phyloP scores from a whole-genome alignment of 2,888 invertebrate species.

The Cetonia aurata region DNA sequence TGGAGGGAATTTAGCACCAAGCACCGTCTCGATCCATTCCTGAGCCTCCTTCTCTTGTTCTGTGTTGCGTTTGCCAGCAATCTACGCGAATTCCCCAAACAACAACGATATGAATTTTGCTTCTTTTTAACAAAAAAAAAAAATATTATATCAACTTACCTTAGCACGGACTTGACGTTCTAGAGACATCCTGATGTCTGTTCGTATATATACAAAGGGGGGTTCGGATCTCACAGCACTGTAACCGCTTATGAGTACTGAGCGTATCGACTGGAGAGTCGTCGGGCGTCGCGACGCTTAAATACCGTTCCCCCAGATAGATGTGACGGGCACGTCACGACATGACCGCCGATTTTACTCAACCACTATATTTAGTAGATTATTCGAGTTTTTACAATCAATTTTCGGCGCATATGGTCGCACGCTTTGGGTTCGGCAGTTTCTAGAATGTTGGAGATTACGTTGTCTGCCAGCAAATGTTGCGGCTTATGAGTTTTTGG shows the following conservation, averaged over 20 bases:
- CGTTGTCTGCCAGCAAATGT: constrained; percentile 24
- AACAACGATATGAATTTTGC: too few species aligned
- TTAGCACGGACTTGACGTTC: constrained; percentile 93
- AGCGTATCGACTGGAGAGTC: constrained; percentile 57
- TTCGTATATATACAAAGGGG: constrained; percentile 39
- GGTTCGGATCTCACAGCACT: constrained; percentile 51
- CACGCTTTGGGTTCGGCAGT: constrained; percentile 29
- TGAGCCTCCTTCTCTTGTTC: constrained; percentile 89
- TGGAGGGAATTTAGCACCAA: constrained; percentile 90
- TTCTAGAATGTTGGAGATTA: constrained; percentile 30
- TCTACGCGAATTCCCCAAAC: constrained; percentile 66
- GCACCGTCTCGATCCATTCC: constrained; percentile 90
- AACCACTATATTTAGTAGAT: constrained; percentile 63
- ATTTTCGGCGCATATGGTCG: constrained; percentile 41
- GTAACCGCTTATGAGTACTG: constrained; percentile 48
- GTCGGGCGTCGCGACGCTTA: constrained; percentile 58
- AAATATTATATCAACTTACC: constrained; percentile 74
- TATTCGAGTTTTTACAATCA: constrained; percentile 58
- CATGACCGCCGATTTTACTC: constrained; percentile 49
- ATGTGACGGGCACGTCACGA: constrained; percentile 33
- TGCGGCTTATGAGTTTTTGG: too few species aligned
- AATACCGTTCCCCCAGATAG: constrained; percentile 55
- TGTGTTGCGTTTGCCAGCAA: constrained; percentile 86
- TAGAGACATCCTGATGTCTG: constrained; percentile 80
- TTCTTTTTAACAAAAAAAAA: constrained; percentile 3